Conservation (phyloP, 2,888 invertebrate genomes). For the Galerucella pusilla region DNA sequence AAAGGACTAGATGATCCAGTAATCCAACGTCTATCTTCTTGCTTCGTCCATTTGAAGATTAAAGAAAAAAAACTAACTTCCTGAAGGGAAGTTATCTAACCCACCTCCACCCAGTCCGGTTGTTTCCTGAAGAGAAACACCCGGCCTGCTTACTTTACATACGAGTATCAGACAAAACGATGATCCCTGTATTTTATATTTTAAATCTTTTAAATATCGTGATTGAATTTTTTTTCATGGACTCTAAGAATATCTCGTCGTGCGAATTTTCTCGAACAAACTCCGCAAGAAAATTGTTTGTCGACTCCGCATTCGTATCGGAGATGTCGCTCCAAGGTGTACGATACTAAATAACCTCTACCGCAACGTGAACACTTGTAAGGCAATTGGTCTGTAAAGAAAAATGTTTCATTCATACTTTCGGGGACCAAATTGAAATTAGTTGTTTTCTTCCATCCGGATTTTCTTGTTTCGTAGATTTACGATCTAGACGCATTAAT, state of each 20-base stretch:
- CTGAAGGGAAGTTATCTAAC: constrained; percentile 40
- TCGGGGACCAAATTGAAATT: constrained; percentile 29
- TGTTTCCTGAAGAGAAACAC: constrained; percentile 51
- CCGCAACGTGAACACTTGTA: constrained; percentile 69
- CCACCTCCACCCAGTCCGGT: constrained; percentile 61
- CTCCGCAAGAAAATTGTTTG: constrained; percentile 66
- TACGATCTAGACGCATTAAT: constrained; percentile 37
- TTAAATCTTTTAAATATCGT: constrained; percentile 36
- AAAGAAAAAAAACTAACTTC: constrained; percentile 18
- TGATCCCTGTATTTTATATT: constrained; percentile 33
- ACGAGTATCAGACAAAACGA: constrained; percentile 32
- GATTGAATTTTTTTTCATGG: constrained; percentile 59
- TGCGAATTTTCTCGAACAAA: constrained; percentile 62
- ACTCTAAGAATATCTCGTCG: constrained; percentile 58
- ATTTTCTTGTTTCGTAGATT: constrained; percentile 29
- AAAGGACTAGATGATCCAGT: not conserved
- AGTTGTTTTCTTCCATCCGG: constrained; percentile 31
- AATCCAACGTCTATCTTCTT: not conserved
- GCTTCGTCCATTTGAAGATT: not conserved
- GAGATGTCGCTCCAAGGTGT: constrained; percentile 58
- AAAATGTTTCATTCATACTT: constrained; percentile 44
- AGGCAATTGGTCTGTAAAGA: constrained; percentile 57
- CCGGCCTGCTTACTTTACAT: constrained; percentile 56
- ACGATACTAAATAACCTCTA: constrained; percentile 69
- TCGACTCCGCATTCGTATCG: constrained; percentile 59